Evolutionary conservation across 2,888 invertebrate genomes (phyloP).

Genomic region (Dilophus febrilis): DNA sequence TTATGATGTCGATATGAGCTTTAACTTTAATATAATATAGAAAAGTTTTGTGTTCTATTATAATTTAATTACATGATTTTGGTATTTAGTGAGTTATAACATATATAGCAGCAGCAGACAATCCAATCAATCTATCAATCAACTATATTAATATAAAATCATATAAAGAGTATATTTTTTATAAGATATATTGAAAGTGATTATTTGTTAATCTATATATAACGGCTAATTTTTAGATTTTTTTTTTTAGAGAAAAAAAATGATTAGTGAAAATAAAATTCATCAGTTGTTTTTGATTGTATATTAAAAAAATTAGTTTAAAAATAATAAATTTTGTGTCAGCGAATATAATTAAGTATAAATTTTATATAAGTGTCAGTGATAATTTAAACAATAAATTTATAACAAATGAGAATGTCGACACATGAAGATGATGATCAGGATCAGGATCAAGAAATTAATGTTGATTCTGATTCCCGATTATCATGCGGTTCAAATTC

Average conservation of each 20-base stretch:
- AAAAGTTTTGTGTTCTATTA: too few species aligned
- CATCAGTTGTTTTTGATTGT: background rate
- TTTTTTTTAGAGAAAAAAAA: background rate
- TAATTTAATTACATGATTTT: too few species aligned
- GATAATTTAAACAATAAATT: background rate
- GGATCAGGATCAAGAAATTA: slow-evolving; percentile 28
- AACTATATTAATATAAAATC: too few species aligned
- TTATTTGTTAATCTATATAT: background rate
- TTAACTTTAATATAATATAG: too few species aligned
- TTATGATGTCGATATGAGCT: too few species aligned
- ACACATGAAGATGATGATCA: slow-evolving; percentile 27
- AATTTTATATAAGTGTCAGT: background rate
- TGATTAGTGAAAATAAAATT: background rate
- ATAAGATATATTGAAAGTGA: too few species aligned
- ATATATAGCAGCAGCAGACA: too few species aligned
- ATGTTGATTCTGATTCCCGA: slow-evolving; percentile 29
- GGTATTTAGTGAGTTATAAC: too few species aligned
- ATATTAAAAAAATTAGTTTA: background rate
- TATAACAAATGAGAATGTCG: slow-evolving; percentile 21
- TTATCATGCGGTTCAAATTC: slow-evolving; percentile 29
- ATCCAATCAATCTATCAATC: too few species aligned
- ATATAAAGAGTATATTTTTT: too few species aligned
- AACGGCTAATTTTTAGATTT: background rate
- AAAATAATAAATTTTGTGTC: background rate
- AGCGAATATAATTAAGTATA: background rate